These are phyloP conservation scores for Drosophila engyochracea DNA, from an alignment of 2,888 invertebrate species.

Conservation along the genomic window DNA sequence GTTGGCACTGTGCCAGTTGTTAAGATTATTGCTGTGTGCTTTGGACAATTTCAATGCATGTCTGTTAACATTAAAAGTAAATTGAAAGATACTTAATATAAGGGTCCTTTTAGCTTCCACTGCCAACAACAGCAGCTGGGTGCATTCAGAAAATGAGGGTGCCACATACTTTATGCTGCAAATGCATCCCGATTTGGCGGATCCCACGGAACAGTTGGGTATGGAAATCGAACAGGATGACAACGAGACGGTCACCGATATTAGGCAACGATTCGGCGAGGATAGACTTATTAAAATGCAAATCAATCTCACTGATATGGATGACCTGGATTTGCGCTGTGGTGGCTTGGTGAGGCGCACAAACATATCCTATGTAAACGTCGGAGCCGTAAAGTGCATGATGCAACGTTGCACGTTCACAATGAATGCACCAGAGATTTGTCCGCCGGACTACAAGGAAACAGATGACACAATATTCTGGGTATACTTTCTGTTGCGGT, in stretches of 20 bases:
- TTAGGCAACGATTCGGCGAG: conserved; percentile 90
- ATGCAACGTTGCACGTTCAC: conserved; percentile 92
- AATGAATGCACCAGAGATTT: conserved; percentile 91
- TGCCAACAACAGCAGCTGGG: conserved; percentile 73
- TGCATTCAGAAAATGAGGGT: conserved; percentile 82
- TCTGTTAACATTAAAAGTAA: not conserved
- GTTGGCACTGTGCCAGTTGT: not conserved
- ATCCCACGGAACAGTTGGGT: conserved; percentile 91
- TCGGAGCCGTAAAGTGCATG: conserved; percentile 90
- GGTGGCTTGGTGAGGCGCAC: conserved; percentile 90
- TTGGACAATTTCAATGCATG: not conserved
- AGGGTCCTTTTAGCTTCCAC: conserved; percentile 53
- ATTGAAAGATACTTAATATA: conserved; percentile 1
- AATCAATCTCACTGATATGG: conserved; percentile 90
- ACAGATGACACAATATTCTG: conserved; percentile 92
- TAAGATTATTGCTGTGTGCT: not conserved
- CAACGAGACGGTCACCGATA: conserved; percentile 91
- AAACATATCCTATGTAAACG: conserved; percentile 88
- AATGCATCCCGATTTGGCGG: conserved; percentile 91
- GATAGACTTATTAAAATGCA: conserved; percentile 88
- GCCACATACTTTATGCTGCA: conserved; percentile 88
- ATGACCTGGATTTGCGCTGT: conserved; percentile 91
- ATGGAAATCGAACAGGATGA: conserved; percentile 91
- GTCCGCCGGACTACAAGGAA: conserved; percentile 92
- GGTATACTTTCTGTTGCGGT: conserved; percentile 90